A percentile compares a stretch with the other conserved stretches of the same genome.
Conservation (phyloP, 2,797 vertebrate species). For the Phyllotis vaccarum region DNA sequence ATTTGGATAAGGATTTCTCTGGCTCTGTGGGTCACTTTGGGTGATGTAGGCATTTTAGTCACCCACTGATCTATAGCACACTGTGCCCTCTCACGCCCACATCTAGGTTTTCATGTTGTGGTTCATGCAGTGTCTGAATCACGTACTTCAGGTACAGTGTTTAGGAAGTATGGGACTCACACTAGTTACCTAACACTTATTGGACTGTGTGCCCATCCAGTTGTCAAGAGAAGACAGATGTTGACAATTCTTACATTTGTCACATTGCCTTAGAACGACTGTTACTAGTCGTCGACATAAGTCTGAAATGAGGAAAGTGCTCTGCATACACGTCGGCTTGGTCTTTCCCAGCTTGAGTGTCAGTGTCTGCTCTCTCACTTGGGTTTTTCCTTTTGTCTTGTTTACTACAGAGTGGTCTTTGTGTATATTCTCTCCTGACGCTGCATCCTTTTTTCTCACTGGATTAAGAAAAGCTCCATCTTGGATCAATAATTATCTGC, state of each 20-base stretch:
- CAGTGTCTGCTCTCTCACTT: conserved; percentile 44
- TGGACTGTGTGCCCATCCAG: not conserved
- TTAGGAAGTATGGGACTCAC: conserved; percentile 46
- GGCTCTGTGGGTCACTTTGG: not conserved
- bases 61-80: conserved; percentile 19
- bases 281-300: conserved; percentile 13
- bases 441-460: conserved; percentile 48
- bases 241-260: conserved; percentile 59
- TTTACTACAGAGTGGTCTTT: conserved; percentile 44
- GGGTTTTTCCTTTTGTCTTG: not conserved
- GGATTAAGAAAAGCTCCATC: conserved; percentile 2
- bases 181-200: conserved; percentile 61
- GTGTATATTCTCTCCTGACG: conserved; percentile 5
- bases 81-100: not conserved
- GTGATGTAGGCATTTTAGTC: conserved; percentile 18
- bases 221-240: conserved; percentile 31
- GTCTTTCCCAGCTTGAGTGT: conserved; percentile 19
- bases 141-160: conserved; percentile 51
- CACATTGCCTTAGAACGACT: conserved; percentile 26
- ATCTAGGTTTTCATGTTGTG: conserved; percentile 40
- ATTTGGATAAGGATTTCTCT: not conserved
- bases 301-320: conserved; percentile 13
- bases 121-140: not conserved
- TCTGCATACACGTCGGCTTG: not conserved
- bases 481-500: not conserved